phyloP scores from a whole-genome alignment of 2,797 vertebrate genomes.

The Clarias pachynema region DNA sequence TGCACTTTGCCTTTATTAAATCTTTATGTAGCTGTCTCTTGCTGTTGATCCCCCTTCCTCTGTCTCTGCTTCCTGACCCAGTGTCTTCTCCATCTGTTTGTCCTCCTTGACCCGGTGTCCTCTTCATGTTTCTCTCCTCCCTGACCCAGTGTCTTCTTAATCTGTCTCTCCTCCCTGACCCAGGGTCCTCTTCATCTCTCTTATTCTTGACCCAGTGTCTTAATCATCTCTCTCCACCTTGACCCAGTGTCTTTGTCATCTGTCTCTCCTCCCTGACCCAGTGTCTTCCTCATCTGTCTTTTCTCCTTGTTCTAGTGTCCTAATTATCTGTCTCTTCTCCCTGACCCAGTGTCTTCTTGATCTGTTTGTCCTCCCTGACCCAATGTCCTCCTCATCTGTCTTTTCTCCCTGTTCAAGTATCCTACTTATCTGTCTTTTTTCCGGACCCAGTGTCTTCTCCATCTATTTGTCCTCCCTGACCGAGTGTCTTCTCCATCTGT shows the following conservation, averaged over 20 bases:
- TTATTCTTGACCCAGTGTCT: not conserved
- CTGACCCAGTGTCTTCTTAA: not conserved
- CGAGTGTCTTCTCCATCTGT: not conserved
- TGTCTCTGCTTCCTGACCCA: too few species aligned
- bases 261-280: constrained; percentile 4
- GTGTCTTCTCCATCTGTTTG: not conserved
- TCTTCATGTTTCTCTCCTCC: not conserved
- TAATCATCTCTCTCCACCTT: not conserved
- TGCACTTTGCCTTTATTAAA: constrained; percentile 73
- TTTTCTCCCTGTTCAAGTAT: constrained; percentile 2
- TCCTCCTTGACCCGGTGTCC: not conserved
- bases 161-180: not conserved
- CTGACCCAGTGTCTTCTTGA: not conserved
- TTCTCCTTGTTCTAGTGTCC: not conserved
- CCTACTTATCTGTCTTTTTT: not conserved
- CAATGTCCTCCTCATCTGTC: not conserved
- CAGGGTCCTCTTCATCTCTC: not conserved
- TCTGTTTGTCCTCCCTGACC: not conserved
- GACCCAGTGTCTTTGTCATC: not conserved
- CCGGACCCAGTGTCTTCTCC: not conserved
- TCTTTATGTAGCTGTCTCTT: constrained; percentile 73
- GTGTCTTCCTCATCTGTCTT: not conserved
- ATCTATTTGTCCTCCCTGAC: not conserved
- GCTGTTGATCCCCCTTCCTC: not conserved
- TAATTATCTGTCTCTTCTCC: not conserved